Base-by-base conservation (phyloP, 2,888 invertebrate genomes). In the Philereme transversata region DNA sequence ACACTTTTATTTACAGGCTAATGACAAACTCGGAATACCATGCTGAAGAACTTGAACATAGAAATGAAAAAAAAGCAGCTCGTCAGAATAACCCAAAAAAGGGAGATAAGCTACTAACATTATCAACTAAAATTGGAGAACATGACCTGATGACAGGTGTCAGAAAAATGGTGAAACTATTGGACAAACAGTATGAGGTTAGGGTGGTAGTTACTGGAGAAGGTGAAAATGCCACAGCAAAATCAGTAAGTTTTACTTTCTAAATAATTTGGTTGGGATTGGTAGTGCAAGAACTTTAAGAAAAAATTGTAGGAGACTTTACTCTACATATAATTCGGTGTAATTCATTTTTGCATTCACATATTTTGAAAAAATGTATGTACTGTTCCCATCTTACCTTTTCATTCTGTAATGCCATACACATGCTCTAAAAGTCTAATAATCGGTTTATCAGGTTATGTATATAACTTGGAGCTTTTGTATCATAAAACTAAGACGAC, bases 21-120 rank as follows among this genome's bases (percentile, higher is more conserved):
- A 93, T 96, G 93, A 93, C 95, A 4, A 93, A 93, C 62, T 79
- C 93, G n/a, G 94, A 96, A 77, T 94, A 94, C 80, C 90, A 95
- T 61, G 83, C 93, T 45, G 95, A 95, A 75, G 95, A 95, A 73
- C 75, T 94, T 51, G 86, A 89, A 69, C 93, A 84, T 70, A 86
- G 93, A 50, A 93, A 93, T 76, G 83, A 87, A 62, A 93, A 89
- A 67, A 93, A 93, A 74, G 73, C 72, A 59, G 79, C 86, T 11
- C 87, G 83, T 48, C 86, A 89, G 60, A 84, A 79, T 59, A 80
- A 70, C 68, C 58, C 76, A 4, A 79, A 93, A 10, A 96, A 94
- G 81, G 93, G 94, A 0, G 94, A 94, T 72, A 96, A 96, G 78
- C 79, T 95, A 0, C 74, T 95, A 6, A 93, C 94, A 38, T 81